Base-by-base conservation (phyloP, 2,888 invertebrate genomes). In the Oegoconia quadripuncta region DNA sequence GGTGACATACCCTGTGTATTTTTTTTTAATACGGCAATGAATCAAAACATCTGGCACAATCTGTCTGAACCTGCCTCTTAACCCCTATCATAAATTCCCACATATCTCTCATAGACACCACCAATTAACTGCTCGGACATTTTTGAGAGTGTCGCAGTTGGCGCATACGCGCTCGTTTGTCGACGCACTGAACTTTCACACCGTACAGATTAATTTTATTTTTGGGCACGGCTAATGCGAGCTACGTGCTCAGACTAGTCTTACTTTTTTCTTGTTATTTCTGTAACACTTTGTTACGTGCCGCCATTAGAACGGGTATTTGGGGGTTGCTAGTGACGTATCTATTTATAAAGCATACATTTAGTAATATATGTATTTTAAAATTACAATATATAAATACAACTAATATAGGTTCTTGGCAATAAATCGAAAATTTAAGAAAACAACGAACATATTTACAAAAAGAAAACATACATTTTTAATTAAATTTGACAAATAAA, bases 181-280 rank as follows among this genome's bases (percentile, higher is more conserved):
- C 76, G 70, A 64, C 65, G 64, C 64, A 69, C 63, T 81, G 79
- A 80, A 86, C 80, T 82, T 79, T 82, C 74, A 83, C 84, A 78
- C 75, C 62, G 54, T 44, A 63, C 66, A 71, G 66, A 82, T 81
- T 79, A 77, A 76, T 80, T 77, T 81, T 79, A 84, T 82, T 83
- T 83, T 82, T 72, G 70, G 72, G 52, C 61, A 45, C 58, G 45
- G 53, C 67, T 77, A 80, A 79, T 72, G 74, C 64, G 58, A 53
- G 55, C 64, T 72, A 73, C 75, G 76, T 68, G 70, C 73, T 63
- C 64, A 55, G 64, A 66, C 70, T 68, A 61, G 63, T 75, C 65
- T 73, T 68, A 67, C 55, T 73, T 79, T 66, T 78, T 73, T 52
- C 67, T 65, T 74, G 73, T 73, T 81, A 77, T 80, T 80, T 74